Percentiles rank a stretch among this genome's conserved stretches.
These are phyloP conservation scores for Centropus unirufus DNA, from an alignment of 2,113 vertebrate species.

Conservation along the genomic window DNA sequence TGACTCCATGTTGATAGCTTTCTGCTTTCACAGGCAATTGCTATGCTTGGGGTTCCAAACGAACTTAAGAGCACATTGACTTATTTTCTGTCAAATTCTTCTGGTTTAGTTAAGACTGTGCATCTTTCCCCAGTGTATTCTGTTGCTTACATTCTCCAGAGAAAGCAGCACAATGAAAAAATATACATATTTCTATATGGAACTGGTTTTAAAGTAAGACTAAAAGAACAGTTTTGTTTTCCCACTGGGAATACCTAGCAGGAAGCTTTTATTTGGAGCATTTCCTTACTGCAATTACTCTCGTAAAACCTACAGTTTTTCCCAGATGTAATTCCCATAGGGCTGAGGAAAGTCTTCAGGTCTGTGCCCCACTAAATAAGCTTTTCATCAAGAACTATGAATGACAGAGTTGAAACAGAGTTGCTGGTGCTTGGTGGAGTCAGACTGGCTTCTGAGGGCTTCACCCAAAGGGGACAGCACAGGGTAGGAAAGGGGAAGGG, in stretches of 20 bases:
- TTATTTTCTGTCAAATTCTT: not conserved
- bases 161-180: not conserved
- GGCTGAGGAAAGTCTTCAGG: not conserved
- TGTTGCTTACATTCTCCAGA: not conserved
- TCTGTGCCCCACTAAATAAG: not conserved
- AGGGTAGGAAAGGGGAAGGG: not conserved
- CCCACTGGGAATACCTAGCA: not conserved
- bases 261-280: not conserved
- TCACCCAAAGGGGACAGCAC: not conserved
- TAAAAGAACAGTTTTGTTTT: not conserved
- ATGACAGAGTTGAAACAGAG: not conserved
- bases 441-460: not conserved
- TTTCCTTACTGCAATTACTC: constrained; percentile 4
- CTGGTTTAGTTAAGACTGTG: not conserved
- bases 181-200: rapidly evolving
- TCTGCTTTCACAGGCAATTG: constrained; percentile 1
- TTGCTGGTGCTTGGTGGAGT: not conserved
- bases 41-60: not conserved
- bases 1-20: not conserved
- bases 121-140: not conserved
- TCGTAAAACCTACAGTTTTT: not conserved
- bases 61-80: not conserved
- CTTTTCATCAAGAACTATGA: not conserved
- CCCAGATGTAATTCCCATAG: not conserved
- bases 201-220: not conserved